These are phyloP conservation scores for Acyrthosiphon pisum DNA, from an alignment of 1,140 invertebrate species.

Conservation along the genomic window DNA sequence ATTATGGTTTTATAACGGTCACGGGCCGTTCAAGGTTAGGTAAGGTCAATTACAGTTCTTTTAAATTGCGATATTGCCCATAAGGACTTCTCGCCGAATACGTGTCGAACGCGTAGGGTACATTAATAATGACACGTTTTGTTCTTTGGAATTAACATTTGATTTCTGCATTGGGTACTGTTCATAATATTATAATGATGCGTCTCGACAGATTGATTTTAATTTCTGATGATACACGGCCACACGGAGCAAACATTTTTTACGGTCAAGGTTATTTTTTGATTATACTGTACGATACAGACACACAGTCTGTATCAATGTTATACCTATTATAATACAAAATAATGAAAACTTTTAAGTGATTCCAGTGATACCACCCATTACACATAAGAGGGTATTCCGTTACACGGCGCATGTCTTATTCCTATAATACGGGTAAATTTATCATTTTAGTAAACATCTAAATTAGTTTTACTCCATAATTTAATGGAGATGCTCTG, in stretches of 20 bases:
- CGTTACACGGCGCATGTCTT: neutral
- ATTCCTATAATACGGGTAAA: neutral
- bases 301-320: too few species aligned
- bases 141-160: neutral
- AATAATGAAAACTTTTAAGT: neutral
- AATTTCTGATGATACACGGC: neutral
- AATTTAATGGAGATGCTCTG: neutral
- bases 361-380: neutral
- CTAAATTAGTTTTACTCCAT: neutral
- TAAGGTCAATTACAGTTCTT: neutral
- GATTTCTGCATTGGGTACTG: too few species aligned
- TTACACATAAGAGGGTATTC: neutral
- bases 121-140: neutral
- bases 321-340: neutral
- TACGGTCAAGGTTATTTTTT: constrained; percentile 7
- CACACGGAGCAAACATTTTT: neutral
- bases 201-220: neutral
- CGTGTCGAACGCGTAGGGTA: neutral
- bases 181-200: neutral
- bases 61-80: neutral
- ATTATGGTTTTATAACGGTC: neutral
- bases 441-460: neutral
- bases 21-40: neutral
- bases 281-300: too few species aligned
- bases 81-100: neutral